These are phyloP conservation scores for Salminus brasiliensis DNA, from an alignment of 2,113 vertebrate genomes.

Conservation along the genomic window DNA sequence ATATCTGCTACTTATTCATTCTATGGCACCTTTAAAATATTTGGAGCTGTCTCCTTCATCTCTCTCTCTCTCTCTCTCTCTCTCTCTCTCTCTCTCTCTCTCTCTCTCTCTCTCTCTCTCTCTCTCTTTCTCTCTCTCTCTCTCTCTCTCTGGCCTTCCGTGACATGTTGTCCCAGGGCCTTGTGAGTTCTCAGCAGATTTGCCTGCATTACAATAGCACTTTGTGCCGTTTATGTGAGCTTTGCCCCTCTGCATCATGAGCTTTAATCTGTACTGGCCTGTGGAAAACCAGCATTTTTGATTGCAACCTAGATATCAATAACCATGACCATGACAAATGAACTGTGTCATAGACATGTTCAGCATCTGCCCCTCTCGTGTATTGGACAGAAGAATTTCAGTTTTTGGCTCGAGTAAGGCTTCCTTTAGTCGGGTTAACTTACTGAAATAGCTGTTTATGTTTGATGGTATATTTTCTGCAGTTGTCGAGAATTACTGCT, in stretches of 20 bases:
- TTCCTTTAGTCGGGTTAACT: neutral
- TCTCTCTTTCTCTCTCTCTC: neutral
- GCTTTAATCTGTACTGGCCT: slow-evolving; percentile 4
- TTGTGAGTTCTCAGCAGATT: slow-evolving; percentile 17
- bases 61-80: too few species aligned
- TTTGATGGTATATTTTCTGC: neutral
- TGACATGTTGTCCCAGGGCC: neutral
- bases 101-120: neutral
- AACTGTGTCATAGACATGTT: neutral
- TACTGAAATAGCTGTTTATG: neutral
- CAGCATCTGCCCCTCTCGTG: neutral
- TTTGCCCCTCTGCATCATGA: slow-evolving; percentile 6
- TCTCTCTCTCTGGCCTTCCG: neutral
- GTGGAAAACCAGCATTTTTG: neutral
- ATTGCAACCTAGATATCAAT: slow-evolving; percentile 16
- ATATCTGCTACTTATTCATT: too few species aligned
- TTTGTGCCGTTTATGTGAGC: slow-evolving; percentile 22
- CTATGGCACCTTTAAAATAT: too few species aligned
- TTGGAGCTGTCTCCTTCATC: too few species aligned
- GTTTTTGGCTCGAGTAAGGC: too few species aligned
- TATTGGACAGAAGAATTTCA: neutral
- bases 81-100: neutral
- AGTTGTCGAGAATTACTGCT: neutral
- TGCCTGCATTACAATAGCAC: slow-evolving; percentile 19
- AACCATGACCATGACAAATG: neutral